phyloP scores from a whole-genome alignment of 2,113 vertebrate genomes.

The Nothobranchius kuhntae region DNA sequence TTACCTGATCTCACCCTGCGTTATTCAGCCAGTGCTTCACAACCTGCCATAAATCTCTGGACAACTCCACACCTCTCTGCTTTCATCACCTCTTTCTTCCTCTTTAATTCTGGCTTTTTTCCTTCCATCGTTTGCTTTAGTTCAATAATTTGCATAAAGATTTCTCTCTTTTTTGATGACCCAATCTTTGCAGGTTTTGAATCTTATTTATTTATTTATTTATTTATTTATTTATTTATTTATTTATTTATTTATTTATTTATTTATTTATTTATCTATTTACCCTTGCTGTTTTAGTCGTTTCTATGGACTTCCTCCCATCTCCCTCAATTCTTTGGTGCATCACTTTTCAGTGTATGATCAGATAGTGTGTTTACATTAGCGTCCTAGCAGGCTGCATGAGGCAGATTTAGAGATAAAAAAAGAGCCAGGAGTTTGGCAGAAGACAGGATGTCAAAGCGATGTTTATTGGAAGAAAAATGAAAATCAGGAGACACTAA shows the following conservation, averaged over 20 bases:
- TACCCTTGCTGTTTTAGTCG: constrained; percentile 9
- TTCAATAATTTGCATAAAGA: constrained; percentile 49
- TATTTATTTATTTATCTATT: neutral
- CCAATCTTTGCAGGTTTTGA: constrained; percentile 1
- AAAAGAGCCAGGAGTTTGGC: too few relatives aligned
- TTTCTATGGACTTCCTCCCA: constrained; percentile 1
- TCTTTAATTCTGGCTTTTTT: constrained; percentile 15
- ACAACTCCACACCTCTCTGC: constrained; percentile 49
- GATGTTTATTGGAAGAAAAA: too few relatives aligned
- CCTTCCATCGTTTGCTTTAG: constrained; percentile 26
- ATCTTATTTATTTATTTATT: too few relatives aligned
- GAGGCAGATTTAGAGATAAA: too few relatives aligned
- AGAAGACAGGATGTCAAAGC: too few relatives aligned
- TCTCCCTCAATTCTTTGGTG: constrained; percentile 7
- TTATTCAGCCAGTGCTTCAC: constrained; percentile 74
- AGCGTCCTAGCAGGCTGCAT: too few relatives aligned
- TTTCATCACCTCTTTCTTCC: constrained; percentile 30
- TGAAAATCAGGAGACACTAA: too few relatives aligned
- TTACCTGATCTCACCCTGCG: constrained; percentile 71
- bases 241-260: too few relatives aligned
- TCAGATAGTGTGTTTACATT: constrained; percentile 48
- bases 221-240: too few relatives aligned
- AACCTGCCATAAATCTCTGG: constrained; percentile 75
- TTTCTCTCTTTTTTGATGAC: constrained; percentile 39
- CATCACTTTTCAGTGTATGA: constrained; percentile 45